phyloP scores from a whole-genome alignment of 2,797 vertebrate species.

The Cynopterus sphinx region DNA sequence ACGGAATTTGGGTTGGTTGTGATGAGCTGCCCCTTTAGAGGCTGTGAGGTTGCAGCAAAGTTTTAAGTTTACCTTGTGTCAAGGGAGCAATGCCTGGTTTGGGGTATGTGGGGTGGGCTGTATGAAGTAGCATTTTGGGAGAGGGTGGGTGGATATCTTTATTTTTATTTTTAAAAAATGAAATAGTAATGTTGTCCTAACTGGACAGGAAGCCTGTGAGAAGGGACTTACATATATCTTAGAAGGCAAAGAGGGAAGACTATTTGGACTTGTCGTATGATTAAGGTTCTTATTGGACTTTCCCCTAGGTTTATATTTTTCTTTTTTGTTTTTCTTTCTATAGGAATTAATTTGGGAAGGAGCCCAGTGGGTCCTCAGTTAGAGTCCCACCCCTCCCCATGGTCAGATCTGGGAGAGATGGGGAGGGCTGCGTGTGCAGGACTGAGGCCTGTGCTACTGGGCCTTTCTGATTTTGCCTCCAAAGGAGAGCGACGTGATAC shows the following conservation, averaged over 20 bases:
- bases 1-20: slow-evolving; percentile 20
- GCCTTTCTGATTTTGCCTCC: slow-evolving; percentile 83
- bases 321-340: slow-evolving; percentile 55
- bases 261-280: slow-evolving; percentile 51
- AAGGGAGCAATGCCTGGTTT: slow-evolving; percentile 85
- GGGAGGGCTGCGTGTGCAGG: slow-evolving; percentile 14
- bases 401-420: neutral
- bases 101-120: slow-evolving; percentile 53
- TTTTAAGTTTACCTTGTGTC: slow-evolving; percentile 88
- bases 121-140: slow-evolving; percentile 58
- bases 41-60: slow-evolving; percentile 69
- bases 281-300: slow-evolving; percentile 79
- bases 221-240: slow-evolving; percentile 58
- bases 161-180: slow-evolving; percentile 84
- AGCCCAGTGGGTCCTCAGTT: neutral
- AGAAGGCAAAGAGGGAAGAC: slow-evolving; percentile 38
- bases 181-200: slow-evolving; percentile 77
- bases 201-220: slow-evolving; percentile 74
- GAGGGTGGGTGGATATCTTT: slow-evolving; percentile 71
- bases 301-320: neutral
- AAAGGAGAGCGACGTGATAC: slow-evolving; percentile 82
- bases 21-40: slow-evolving; percentile 45
- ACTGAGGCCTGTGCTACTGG: neutral
- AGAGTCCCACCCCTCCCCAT: slow-evolving; percentile 14
- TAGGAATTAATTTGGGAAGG: slow-evolving; percentile 55